phyloP scores from a whole-genome alignment of 2,888 invertebrate genomes.

The Eupithecia inturbata region DNA sequence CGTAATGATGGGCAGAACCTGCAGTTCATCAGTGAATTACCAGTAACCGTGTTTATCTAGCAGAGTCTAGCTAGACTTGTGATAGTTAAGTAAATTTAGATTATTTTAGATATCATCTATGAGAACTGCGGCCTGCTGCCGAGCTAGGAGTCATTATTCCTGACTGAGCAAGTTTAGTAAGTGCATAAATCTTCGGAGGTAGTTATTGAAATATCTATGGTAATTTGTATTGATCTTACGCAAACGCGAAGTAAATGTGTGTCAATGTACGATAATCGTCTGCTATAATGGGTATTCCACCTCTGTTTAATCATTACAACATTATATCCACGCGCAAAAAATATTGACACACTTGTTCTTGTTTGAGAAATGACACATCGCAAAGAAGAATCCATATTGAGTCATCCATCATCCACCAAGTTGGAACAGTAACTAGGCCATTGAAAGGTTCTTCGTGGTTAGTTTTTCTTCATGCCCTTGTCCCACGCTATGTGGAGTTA shows the following conservation, averaged over 20 bases:
- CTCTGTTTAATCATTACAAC: slow-evolving; percentile 6
- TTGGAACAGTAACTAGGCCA: background rate
- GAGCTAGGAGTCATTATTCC: background rate
- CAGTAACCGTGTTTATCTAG: too few relatives aligned
- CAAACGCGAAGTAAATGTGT: background rate
- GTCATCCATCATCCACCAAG: background rate
- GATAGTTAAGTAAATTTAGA: too few relatives aligned
- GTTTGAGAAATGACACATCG: slow-evolving; percentile 1
- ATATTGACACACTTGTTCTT: background rate
- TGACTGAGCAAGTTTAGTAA: background rate
- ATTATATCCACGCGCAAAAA: background rate
- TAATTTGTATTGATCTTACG: slow-evolving; percentile 5
- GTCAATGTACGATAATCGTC: slow-evolving; percentile 4
- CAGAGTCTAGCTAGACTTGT: background rate
- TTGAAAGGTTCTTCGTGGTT: background rate
- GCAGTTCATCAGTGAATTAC: too few relatives aligned
- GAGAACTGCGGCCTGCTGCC: background rate
- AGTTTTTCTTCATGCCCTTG: slow-evolving; percentile 1
- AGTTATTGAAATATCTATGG: background rate
- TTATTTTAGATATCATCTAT: too few relatives aligned
- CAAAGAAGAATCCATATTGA: background rate
- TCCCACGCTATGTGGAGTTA: background rate
- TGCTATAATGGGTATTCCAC: background rate
- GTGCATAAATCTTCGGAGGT: background rate
- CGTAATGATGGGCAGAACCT: too few relatives aligned